These are phyloP conservation scores for Epicampocera succincta DNA, from an alignment of 2,888 invertebrate species.

Conservation along the genomic window DNA sequence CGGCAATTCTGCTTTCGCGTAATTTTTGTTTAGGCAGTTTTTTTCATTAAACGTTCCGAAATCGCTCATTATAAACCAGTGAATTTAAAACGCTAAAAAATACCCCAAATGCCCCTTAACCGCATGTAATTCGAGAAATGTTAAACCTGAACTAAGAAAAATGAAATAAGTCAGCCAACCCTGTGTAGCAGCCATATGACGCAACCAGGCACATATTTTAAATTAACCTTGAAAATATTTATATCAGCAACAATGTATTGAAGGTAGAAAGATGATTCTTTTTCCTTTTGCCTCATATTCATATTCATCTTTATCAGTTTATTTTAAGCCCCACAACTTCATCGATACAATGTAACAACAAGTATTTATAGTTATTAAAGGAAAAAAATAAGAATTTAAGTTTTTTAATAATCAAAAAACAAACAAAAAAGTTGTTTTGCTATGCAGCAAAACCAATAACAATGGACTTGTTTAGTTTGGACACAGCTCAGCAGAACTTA, in stretches of 20 bases:
- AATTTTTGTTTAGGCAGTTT: too few relatives aligned
- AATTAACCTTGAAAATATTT: constrained; percentile 66
- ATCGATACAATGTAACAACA: constrained; percentile 33
- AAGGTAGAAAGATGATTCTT: constrained; percentile 41
- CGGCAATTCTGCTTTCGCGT: too few relatives aligned
- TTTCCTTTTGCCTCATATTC: neutral
- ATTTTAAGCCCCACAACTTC: constrained; percentile 22
- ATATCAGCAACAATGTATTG: constrained; percentile 59
- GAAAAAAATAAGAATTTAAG: neutral
- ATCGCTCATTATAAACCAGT: too few relatives aligned
- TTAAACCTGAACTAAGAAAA: constrained; percentile 2
- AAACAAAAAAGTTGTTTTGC: too few relatives aligned
- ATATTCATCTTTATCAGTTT: constrained; percentile 8
- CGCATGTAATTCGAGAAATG: neutral
- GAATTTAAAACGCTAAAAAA: too few relatives aligned
- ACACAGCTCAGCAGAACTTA: too few relatives aligned
- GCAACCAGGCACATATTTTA: constrained; percentile 41
- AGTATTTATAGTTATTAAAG: constrained; percentile 29
- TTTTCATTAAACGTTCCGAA: too few relatives aligned
- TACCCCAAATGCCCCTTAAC: constrained; percentile 2
- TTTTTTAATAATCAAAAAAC: constrained; percentile 1
- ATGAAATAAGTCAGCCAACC: constrained; percentile 16
- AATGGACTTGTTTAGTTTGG: too few relatives aligned
- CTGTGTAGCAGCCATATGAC: neutral
- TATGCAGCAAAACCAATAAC: too few relatives aligned